Evolutionary conservation across 2,888 invertebrate genomes (phyloP).

Genomic region (Brachycybe producta): DNA sequence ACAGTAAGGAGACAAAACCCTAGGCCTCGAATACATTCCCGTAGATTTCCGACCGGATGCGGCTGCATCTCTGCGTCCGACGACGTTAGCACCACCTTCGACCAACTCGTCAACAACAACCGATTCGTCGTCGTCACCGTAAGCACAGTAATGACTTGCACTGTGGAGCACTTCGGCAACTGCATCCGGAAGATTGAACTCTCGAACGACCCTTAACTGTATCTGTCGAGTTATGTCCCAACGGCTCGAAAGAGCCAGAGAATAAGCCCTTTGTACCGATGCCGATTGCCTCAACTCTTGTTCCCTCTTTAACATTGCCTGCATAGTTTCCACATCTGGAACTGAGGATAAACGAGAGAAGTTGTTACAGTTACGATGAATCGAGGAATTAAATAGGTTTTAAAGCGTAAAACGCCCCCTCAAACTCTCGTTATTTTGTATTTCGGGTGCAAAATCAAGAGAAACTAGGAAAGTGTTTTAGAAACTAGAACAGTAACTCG

Average conservation of each 20-base stretch:
- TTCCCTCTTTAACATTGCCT: constrained; percentile 69
- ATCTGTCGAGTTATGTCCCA: constrained; percentile 63
- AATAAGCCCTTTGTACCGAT: constrained; percentile 62
- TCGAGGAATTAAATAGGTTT: no score
- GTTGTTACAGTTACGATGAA: no score
- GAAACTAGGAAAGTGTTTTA: not conserved
- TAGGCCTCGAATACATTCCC: constrained; percentile 31
- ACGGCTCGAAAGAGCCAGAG: constrained; percentile 58
- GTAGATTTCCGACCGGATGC: constrained; percentile 31
- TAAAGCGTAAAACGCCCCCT: not conserved
- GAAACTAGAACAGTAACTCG: no score
- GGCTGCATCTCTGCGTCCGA: not conserved
- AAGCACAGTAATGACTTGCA: constrained; percentile 19
- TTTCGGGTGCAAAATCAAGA: not conserved
- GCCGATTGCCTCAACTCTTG: constrained; percentile 67
- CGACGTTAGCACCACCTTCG: not conserved
- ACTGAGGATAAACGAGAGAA: constrained; percentile 41
- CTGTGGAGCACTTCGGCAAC: constrained; percentile 60
- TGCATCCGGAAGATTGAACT: constrained; percentile 83
- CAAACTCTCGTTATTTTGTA: not conserved
- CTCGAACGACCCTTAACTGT: constrained; percentile 77
- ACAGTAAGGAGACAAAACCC: constrained; percentile 25
- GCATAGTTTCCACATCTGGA: constrained; percentile 60
- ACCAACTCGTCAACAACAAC: no score
- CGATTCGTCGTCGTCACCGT: constrained; percentile 5